Conservation (phyloP, 2,113 vertebrate species). For the Zootoca vivipara region DNA sequence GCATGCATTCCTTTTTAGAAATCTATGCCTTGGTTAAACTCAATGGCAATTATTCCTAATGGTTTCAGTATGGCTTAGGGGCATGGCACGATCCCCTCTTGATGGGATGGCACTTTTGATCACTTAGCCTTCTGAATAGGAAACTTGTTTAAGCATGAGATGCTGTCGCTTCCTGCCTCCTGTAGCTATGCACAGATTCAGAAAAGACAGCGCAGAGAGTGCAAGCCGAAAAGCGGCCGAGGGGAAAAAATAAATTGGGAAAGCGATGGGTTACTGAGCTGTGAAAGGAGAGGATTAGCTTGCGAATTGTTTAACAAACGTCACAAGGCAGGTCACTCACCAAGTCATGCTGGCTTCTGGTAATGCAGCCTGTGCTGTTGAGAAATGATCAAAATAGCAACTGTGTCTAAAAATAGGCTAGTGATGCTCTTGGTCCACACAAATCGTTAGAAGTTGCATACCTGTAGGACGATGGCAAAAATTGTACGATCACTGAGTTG, state of each 20-base stretch:
- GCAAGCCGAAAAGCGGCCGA: conserved; percentile 19
- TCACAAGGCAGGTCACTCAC: conserved; percentile 38
- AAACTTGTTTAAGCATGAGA: conserved; percentile 25
- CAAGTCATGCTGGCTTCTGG: conserved; percentile 50
- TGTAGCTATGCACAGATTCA: conserved; percentile 4
- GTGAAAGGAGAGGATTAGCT: conserved; percentile 46
- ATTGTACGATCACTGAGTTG: no score
- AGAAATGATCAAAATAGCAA: conserved; percentile 44
- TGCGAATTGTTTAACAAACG: conserved; percentile 46
- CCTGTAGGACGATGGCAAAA: neutral
- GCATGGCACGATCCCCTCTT: conserved; percentile 9
- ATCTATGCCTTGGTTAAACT: neutral
- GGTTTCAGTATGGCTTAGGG: neutral
- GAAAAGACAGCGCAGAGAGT: neutral
- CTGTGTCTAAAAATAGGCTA: conserved; percentile 59
- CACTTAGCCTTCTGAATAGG: conserved; percentile 26
- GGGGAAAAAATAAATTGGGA: conserved; percentile 19
- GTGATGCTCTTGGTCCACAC: neutral
- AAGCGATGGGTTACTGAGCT: conserved; percentile 50
- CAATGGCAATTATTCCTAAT: conserved; percentile 25
- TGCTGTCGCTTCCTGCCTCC: neutral
- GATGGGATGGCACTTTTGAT: conserved; percentile 17
- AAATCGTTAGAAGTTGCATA: neutral
- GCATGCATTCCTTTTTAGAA: neutral
- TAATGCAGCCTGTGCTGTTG: conserved; percentile 42